Conservation (phyloP, 2,113 vertebrate genomes). For the Pelecanus crispus region DNA sequence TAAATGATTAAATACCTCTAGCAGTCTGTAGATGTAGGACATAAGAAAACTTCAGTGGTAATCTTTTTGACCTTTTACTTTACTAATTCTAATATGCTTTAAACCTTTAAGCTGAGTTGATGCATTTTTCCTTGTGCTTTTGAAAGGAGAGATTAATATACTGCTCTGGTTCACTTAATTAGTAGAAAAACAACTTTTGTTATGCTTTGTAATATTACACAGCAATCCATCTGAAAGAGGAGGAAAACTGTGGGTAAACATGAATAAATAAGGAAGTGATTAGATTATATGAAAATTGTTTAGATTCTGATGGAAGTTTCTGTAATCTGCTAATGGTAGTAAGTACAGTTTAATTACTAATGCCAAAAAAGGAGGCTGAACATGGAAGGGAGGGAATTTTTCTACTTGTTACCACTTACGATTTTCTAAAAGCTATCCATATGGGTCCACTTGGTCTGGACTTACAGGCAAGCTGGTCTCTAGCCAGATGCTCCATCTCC, state of each 20-base stretch:
- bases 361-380: constrained; percentile 20
- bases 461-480: constrained; percentile 64
- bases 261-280: constrained; percentile 47
- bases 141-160: background rate
- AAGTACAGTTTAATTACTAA: constrained; percentile 53
- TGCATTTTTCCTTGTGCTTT: background rate
- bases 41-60: background rate
- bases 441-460: constrained; percentile 62
- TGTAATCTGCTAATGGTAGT: constrained; percentile 29
- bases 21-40: background rate
- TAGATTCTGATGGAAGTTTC: constrained; percentile 39
- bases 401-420: constrained; percentile 41
- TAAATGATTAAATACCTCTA: background rate
- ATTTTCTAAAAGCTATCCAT: constrained; percentile 62
- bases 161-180: background rate
- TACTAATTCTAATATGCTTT: background rate
- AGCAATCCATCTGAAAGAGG: background rate
- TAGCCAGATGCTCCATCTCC: constrained; percentile 71
- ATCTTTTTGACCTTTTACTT: background rate
- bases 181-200: background rate
- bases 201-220: constrained; percentile 22
- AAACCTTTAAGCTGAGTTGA: background rate
- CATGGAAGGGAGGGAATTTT: constrained; percentile 9
- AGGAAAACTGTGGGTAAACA: constrained; percentile 7
- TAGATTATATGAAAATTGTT: constrained; percentile 43